A percentile compares a stretch with the other conserved stretches of the same genome.
Conservation (phyloP, 2,888 invertebrate species). For the Bugulina stolonifera region DNA sequence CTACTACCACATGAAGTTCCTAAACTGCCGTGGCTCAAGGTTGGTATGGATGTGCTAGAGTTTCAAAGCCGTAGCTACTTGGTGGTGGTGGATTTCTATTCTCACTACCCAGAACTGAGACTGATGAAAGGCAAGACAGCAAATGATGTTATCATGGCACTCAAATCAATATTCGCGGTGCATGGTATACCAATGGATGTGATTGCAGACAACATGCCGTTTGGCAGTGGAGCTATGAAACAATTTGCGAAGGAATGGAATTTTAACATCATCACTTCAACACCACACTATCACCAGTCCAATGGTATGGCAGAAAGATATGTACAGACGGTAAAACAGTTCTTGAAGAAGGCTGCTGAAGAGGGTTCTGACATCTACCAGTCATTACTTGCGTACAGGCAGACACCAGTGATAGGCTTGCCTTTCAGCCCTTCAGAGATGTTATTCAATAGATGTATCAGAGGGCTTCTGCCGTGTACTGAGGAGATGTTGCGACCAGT, state of each 20-base stretch:
- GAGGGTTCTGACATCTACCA: not conserved
- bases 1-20: slow-evolving; percentile 4
- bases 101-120: slow-evolving; percentile 2
- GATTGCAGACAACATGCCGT: slow-evolving; percentile 16
- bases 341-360: slow-evolving; percentile 2
- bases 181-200: slow-evolving; percentile 14
- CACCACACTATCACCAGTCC: not conserved
- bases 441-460: not conserved
- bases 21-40: not conserved
- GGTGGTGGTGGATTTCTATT: slow-evolving; percentile 8
- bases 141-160: not conserved
- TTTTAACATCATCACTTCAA: not conserved
- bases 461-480: no score
- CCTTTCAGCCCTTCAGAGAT: not conserved
- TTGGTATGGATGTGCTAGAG: slow-evolving; percentile 7
- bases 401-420: no score
- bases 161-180: not conserved
- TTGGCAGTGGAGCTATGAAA: not conserved
- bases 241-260: not conserved
- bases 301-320: slow-evolving; percentile 8
- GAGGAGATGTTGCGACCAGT: not conserved
- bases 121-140: not conserved
- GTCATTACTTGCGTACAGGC: no score
- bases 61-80: not conserved
- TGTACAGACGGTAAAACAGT: not conserved